Base-by-base conservation (phyloP, 2,113 vertebrate species). In the Geococcyx californianus region DNA sequence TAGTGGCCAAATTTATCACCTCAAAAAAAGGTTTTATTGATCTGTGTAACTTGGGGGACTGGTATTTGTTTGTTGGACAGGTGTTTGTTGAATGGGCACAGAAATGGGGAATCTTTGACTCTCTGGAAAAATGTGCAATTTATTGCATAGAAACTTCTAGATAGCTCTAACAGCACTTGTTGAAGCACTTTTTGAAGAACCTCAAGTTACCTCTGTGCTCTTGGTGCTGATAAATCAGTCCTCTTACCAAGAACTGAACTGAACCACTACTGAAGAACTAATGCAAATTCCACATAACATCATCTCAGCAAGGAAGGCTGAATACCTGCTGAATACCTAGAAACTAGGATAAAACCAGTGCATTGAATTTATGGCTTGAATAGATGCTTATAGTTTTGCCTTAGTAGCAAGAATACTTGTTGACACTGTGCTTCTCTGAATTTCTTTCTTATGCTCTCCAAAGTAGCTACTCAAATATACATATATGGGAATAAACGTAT, bases 311-410 rank as follows among this genome's bases (percentile, higher is more conserved):
- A 86, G 23, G 25, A 38, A 69, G 49, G 42, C 60, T 67, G 85
- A 86, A 86, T 85, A 90, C 38, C 70, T 85, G 26, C 45, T 87
- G 70, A 89, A 70, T 85, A 42, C 25, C 25, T 83, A 66, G 54
- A 45, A 91, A 73, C 26, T 59, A 25, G 36, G 54, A 62, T 90
- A 85, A 87, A 81, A 84, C 84, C 45, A 45, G 9, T 84, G 59
- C 45, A 33, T n/a, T 66, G 45, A 40, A 33, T 55, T 94, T 54
- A 18, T 25, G 18, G 34, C 60, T 78, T 67, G 82, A 74, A 31
- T 4, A 80, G 42, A n/a, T 49, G 8, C 1, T 0, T 38, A 1
- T 34, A 52, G 17, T 89, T 91, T 64, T 89, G 11, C 26, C 29
- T 73, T 36, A 14, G 25, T 49, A 67, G 51, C 51, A 59, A 87